These are phyloP conservation scores for Eudemis profundana DNA, from an alignment of 2,888 invertebrate species.

Conservation along the genomic window DNA sequence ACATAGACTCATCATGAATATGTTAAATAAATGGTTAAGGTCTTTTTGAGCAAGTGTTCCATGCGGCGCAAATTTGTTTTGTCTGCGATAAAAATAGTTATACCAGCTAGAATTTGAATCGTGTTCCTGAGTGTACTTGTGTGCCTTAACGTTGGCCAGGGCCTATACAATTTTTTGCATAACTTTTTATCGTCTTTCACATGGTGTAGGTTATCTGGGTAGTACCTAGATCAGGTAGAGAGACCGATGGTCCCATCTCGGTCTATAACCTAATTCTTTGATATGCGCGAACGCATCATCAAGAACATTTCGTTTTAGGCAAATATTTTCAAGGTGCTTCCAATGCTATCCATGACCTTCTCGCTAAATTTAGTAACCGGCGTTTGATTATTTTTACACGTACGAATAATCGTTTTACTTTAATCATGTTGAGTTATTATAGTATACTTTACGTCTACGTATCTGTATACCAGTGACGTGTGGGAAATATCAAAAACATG, in stretches of 20 bases:
- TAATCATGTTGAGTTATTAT: conserved; percentile 24
- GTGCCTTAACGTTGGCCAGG: too few relatives aligned
- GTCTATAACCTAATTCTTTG: too few relatives aligned
- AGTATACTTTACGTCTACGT: not conserved
- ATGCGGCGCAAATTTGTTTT: too few relatives aligned
- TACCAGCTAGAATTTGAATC: too few relatives aligned
- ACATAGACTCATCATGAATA: conserved; percentile 4
- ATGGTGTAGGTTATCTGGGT: too few relatives aligned
- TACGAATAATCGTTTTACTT: conserved; percentile 19
- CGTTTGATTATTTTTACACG: conserved; percentile 29
- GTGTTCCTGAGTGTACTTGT: too few relatives aligned
- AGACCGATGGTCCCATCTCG: too few relatives aligned
- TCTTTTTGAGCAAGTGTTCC: too few relatives aligned
- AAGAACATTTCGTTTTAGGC: conserved; percentile 30
- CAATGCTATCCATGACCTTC: conserved; percentile 41
- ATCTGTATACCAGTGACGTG: not conserved
- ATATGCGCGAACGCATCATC: not conserved
- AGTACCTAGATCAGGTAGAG: too few relatives aligned
- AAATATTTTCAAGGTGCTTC: conserved; percentile 40
- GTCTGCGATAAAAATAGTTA: conserved; percentile 2
- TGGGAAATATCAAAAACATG: not conserved
- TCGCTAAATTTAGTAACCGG: conserved; percentile 30
- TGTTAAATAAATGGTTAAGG: not conserved
- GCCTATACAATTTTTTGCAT: too few relatives aligned
- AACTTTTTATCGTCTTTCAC: too few relatives aligned